These are phyloP conservation scores for Pangasius macronema DNA, from an alignment of 2,797 vertebrate species.

Conservation along the genomic window DNA sequence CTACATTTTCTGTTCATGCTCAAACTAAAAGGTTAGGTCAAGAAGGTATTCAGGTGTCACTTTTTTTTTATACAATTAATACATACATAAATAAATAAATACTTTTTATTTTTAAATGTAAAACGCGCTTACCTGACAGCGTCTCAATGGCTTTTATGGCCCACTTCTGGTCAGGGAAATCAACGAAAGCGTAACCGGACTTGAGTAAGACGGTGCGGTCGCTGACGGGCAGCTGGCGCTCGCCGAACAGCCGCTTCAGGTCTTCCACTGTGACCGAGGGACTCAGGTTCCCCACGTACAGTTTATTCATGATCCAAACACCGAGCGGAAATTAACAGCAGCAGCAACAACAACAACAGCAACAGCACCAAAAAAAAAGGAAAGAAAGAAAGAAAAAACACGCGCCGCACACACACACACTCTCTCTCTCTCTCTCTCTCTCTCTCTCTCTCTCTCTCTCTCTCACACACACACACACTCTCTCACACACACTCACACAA, in stretches of 20 bases:
- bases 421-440: not conserved
- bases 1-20: not conserved
- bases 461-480: not conserved
- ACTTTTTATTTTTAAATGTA: no score
- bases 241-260: conserved; percentile 89
- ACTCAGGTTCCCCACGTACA: conserved; percentile 94
- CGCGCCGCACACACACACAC: conserved; percentile 54
- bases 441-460: not conserved
- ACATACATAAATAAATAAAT: not conserved
- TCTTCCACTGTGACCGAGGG: conserved; percentile 90
- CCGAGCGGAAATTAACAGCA: conserved; percentile 51
- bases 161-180: conserved; percentile 92
- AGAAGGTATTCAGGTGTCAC: not conserved
- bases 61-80: not conserved
- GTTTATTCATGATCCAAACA: conserved; percentile 89
- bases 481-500: not conserved
- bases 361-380: conserved; percentile 32
- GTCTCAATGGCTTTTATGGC: conserved; percentile 91
- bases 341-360: conserved; percentile 58
- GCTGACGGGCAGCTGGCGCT: conserved; percentile 86
- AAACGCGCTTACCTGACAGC: conserved; percentile 82
- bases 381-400: conserved; percentile 46
- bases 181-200: conserved; percentile 93
- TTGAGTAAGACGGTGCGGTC: conserved; percentile 86
- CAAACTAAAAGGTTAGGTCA: not conserved